A percentile compares a stretch with the other conserved stretches of the same genome.
Evolutionary conservation across 2,113 vertebrate species (phyloP).

Genomic region (Hemichromis elongatus): DNA sequence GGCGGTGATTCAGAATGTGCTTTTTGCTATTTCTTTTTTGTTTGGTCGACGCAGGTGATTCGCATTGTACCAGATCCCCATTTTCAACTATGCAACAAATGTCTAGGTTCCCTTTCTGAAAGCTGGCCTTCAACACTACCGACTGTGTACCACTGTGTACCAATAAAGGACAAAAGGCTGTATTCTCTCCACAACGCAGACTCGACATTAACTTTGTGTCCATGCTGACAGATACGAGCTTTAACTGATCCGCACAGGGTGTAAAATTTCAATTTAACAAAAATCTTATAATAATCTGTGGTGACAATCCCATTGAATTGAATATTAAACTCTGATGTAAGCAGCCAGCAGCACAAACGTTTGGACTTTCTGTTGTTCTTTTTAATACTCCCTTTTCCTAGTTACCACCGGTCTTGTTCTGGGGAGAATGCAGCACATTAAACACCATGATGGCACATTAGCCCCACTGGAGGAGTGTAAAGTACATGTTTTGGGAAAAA

Average conservation of each 20-base stretch:
- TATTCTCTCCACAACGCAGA: constrained; percentile 82
- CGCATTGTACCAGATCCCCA: constrained; percentile 81
- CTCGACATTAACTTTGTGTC: not conserved
- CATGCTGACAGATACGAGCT: constrained; percentile 3
- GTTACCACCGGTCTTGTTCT: constrained; percentile 73
- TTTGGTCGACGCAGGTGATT: constrained; percentile 59
- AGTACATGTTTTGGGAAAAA: constrained; percentile 81
- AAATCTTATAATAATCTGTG: constrained; percentile 22
- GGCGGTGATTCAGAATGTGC: constrained; percentile 82
- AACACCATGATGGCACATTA: constrained; percentile 71
- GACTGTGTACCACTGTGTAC: constrained; percentile 22
- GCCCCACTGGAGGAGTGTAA: constrained; percentile 86
- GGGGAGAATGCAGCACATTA: constrained; percentile 84
- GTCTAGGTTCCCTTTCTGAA: constrained; percentile 78
- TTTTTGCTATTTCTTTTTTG: constrained; percentile 79
- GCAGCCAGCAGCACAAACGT: constrained; percentile 29
- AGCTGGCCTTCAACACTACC: constrained; percentile 75
- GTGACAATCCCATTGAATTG: constrained; percentile 63
- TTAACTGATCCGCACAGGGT: constrained; percentile 10
- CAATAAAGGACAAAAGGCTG: constrained; percentile 71
- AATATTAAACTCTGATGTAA: not conserved
- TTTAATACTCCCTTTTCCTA: not conserved
- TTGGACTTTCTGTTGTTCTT: not conserved
- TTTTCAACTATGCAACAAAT: constrained; percentile 99
- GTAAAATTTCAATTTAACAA: not conserved